phyloP scores from a whole-genome alignment of 92 coral and sea anemone species.

The Diadumene lineata region DNA sequence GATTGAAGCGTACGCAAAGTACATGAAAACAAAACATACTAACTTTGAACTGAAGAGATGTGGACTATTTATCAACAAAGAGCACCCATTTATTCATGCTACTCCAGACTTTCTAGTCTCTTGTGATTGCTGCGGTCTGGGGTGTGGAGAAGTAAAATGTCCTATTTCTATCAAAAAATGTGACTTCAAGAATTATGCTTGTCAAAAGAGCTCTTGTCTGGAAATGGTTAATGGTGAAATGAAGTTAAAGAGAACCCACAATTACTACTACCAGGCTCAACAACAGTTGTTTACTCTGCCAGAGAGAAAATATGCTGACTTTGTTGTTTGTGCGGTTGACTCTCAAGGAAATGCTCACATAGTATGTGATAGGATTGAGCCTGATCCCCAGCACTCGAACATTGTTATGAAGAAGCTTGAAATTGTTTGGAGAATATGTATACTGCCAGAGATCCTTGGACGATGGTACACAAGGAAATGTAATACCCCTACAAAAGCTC shows the following conservation, averaged over 20 bases:
- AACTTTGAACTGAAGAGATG: constrained; percentile 46
- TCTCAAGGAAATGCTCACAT: constrained; percentile 24
- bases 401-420: constrained; percentile 45
- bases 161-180: neutral
- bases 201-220: neutral
- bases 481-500: constrained; percentile 16
- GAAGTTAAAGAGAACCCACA: neutral
- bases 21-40: constrained; percentile 45
- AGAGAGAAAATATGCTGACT: constrained; percentile 41
- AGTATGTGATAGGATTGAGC: constrained; percentile 39
- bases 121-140: neutral
- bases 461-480: constrained; percentile 61
- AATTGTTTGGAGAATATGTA: constrained; percentile 54
- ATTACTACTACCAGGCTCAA: neutral
- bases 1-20: constrained; percentile 29
- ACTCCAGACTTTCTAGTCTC: constrained; percentile 61
- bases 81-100: constrained; percentile 58
- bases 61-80: constrained; percentile 57
- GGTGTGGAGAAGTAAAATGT: neutral
- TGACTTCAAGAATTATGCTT: neutral
- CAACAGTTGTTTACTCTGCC: neutral
- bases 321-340: constrained; percentile 45
- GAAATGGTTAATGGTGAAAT: neutral
- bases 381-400: constrained; percentile 45
- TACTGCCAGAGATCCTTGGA: constrained; percentile 61